Evolutionary conservation across 2,888 invertebrate species (phyloP).

Genomic region (Agriotes lineatus): DNA sequence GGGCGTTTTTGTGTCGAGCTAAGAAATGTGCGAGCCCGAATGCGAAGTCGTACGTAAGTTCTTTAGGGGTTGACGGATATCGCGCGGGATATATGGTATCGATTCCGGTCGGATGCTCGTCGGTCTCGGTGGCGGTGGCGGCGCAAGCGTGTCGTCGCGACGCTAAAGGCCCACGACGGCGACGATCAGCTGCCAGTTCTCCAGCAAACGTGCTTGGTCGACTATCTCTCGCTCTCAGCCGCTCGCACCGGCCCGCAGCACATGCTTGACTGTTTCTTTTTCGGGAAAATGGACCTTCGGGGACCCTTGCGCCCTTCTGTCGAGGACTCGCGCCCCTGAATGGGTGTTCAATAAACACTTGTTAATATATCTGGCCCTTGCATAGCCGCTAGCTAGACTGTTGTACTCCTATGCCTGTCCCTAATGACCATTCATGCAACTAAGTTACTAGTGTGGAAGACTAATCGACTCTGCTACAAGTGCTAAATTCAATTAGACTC

Average conservation of each 20-base stretch:
- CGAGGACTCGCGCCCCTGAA: not conserved
- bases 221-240: conserved; percentile 36
- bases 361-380: too few relatives aligned
- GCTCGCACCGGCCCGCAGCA: conserved; percentile 25
- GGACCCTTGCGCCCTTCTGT: not conserved
- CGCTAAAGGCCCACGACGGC: conserved; percentile 49
- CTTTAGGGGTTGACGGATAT: conserved; percentile 50
- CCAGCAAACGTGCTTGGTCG: conserved; percentile 49
- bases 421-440: too few relatives aligned
- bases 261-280: conserved; percentile 27
- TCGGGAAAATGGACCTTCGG: too few relatives aligned
- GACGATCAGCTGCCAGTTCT: conserved; percentile 51
- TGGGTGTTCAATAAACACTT: too few relatives aligned
- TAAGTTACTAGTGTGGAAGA: too few relatives aligned
- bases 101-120: conserved; percentile 55
- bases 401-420: not conserved
- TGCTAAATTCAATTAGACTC: too few relatives aligned
- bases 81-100: conserved; percentile 52
- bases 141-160: conserved; percentile 51
- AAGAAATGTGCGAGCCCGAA: conserved; percentile 22
- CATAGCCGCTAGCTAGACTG: too few relatives aligned
- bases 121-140: conserved; percentile 48
- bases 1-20: conserved; percentile 15
- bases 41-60: conserved; percentile 42
- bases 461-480: too few relatives aligned